These are phyloP conservation scores for Xanthia icteritia DNA, from an alignment of 2,888 invertebrate species.

Conservation along the genomic window DNA sequence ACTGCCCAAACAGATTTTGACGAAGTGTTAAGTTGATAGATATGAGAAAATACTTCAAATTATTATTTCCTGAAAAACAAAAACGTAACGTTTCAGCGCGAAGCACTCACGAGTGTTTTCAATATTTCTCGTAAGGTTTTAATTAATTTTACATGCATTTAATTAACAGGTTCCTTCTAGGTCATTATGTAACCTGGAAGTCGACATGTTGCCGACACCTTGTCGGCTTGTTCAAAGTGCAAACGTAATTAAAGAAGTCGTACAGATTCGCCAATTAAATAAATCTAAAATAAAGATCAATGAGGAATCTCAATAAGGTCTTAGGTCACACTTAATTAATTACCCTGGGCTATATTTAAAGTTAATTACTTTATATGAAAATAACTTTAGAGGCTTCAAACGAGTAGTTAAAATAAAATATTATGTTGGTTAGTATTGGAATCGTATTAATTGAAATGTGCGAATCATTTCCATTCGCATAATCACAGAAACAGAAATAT, in stretches of 20 bases:
- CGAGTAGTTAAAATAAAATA: background rate
- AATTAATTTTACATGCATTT: background rate
- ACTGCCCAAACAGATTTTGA: background rate
- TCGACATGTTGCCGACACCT: background rate
- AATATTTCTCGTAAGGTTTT: background rate
- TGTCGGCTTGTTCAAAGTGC: background rate
- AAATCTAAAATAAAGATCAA: too few relatives aligned
- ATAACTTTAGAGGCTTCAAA: background rate
- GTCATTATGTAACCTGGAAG: background rate
- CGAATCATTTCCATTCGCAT: background rate
- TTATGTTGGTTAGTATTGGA: background rate
- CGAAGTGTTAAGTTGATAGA: background rate
- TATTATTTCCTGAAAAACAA: background rate
- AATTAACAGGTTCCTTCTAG: background rate
- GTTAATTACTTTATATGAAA: background rate
- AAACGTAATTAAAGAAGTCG: constrained; percentile 18
- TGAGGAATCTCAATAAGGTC: too few relatives aligned
- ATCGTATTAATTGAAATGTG: background rate
- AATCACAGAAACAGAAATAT: too few relatives aligned
- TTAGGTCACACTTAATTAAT: background rate
- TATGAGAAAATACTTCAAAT: background rate
- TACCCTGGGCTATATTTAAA: background rate
- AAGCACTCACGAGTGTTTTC: background rate
- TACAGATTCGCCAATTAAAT: constrained; percentile 2
- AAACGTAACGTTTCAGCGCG: too few relatives aligned